Base-by-base conservation (phyloP, 2,888 invertebrate species). In the Sepiola atlantica region DNA sequence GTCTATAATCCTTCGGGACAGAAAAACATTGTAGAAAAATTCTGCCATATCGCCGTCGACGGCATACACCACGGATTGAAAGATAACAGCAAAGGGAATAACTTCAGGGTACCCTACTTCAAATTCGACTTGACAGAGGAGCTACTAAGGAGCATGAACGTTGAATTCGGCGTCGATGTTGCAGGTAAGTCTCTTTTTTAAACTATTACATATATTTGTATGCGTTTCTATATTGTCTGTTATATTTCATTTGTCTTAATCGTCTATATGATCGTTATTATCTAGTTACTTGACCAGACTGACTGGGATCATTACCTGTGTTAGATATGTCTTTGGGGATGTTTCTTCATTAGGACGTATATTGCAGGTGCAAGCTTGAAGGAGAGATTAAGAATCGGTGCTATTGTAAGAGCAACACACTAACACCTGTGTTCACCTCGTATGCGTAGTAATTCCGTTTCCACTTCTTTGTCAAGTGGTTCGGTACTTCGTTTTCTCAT, bases 1-100 rank as follows among this genome's bases (percentile, higher is more conserved):
- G 93, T 96, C 0, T 96, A 96, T 93, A 95, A 96, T 57, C 96
- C 96, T 0, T 77, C 95, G 0, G 96, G 96, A 28, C 96, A 96
- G 94, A 94, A 93, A 35, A 93, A 96, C 55, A 95, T 96, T 20
- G 94, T 95, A n/a, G 95, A 95, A 24, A 95, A 95, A 24, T 95
- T 96, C 93, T 96, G 96, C 93, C 96, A 96, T 93, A 95, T 96
- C 77, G 96, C 96, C n/a, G 95, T 95, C 0, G 96, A 96, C 94
- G 96, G 96, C 4, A 95, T 96, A 14, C 96, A 96, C 94, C 95
- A 95, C 54, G 96, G 96, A 45, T 94, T 96, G 21, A 92, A 94
- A 55, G 94, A 35, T n/a, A 95, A 95, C 90, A 91, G 28, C 35
- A 92, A 94, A 21, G 94, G 94, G 35, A 94, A 90, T 32, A 94